A percentile compares a stretch with the other conserved stretches of the same genome.
phyloP scores from a whole-genome alignment of 2,797 vertebrate genomes.

The Sciaenops ocellatus region DNA sequence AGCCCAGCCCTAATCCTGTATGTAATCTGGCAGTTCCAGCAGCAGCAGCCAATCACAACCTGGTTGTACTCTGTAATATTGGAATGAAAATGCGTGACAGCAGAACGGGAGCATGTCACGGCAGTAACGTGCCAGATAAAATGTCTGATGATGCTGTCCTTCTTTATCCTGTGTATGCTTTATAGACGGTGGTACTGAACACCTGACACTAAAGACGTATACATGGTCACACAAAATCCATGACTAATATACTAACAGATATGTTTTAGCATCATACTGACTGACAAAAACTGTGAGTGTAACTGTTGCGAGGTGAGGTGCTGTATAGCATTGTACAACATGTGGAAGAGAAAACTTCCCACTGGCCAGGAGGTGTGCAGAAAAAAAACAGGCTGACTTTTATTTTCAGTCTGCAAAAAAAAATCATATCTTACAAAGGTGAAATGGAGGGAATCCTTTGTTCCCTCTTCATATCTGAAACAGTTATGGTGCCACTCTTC shows the following conservation, averaged over 20 bases:
- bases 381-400: too few species aligned
- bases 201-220: not conserved
- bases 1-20: constrained; percentile 74
- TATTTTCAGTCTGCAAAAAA: too few species aligned
- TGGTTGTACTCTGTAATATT: constrained; percentile 64
- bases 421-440: too few species aligned
- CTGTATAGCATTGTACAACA: too few species aligned
- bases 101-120: constrained; percentile 65
- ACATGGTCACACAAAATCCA: not conserved
- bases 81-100: constrained; percentile 76
- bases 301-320: too few species aligned
- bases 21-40: constrained; percentile 79
- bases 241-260: too few species aligned
- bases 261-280: not conserved
- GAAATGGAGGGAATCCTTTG: too few species aligned
- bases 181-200: not conserved
- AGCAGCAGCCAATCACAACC: constrained; percentile 74
- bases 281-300: not conserved
- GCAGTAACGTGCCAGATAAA: constrained; percentile 51
- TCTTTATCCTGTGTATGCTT: constrained; percentile 27
- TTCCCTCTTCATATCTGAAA: too few species aligned
- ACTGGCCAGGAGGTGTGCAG: too few species aligned
- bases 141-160: constrained; percentile 45
- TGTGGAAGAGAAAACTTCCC: too few species aligned
- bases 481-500: too few species aligned